A percentile compares a stretch with the other conserved stretches of the same genome.
phyloP scores from a whole-genome alignment of 2,888 invertebrate genomes.

The Barypeithes pellucidus region DNA sequence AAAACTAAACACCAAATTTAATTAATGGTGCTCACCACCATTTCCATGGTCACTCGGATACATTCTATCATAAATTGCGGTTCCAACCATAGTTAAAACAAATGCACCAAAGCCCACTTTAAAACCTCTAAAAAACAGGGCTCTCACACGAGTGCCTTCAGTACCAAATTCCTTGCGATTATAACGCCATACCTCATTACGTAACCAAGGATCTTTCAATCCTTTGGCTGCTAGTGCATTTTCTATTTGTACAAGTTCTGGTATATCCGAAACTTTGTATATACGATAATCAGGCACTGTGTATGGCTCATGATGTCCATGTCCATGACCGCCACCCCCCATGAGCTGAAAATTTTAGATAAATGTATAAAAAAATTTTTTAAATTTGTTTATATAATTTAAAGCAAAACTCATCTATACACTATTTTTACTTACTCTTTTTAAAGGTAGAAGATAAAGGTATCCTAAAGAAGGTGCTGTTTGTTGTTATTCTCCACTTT shows the following conservation, averaged over 20 bases:
- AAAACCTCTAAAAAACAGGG: slow-evolving; percentile 78
- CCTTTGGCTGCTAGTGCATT: slow-evolving; percentile 80
- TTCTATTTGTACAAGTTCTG: slow-evolving; percentile 78
- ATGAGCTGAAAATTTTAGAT: slow-evolving; percentile 45
- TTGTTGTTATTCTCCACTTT: too few relatives aligned
- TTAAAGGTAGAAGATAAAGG: too few relatives aligned
- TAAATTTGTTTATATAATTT: too few relatives aligned
- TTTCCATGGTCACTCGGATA: slow-evolving; percentile 69
- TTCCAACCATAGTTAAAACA: slow-evolving; percentile 72
- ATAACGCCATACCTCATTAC: slow-evolving; percentile 91
- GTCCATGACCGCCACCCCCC: slow-evolving; percentile 74
- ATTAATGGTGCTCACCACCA: slow-evolving; percentile 62
- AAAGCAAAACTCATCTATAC: too few relatives aligned
- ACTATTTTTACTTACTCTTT: too few relatives aligned
- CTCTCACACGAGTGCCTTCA: slow-evolving; percentile 67
- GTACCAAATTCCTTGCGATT: slow-evolving; percentile 76
- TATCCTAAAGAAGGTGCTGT: too few relatives aligned
- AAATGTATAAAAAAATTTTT: too few relatives aligned
- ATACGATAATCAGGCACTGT: slow-evolving; percentile 81
- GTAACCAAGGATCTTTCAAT: slow-evolving; percentile 89
- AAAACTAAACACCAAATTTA: slow-evolving; percentile 8
- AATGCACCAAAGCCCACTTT: slow-evolving; percentile 77
- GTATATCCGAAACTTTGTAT: slow-evolving; percentile 82
- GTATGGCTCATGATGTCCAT: slow-evolving; percentile 75
- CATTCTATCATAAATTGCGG: slow-evolving; percentile 64